phyloP scores from a whole-genome alignment of 2,113 vertebrate species.

The Odocoileus virginianus region DNA sequence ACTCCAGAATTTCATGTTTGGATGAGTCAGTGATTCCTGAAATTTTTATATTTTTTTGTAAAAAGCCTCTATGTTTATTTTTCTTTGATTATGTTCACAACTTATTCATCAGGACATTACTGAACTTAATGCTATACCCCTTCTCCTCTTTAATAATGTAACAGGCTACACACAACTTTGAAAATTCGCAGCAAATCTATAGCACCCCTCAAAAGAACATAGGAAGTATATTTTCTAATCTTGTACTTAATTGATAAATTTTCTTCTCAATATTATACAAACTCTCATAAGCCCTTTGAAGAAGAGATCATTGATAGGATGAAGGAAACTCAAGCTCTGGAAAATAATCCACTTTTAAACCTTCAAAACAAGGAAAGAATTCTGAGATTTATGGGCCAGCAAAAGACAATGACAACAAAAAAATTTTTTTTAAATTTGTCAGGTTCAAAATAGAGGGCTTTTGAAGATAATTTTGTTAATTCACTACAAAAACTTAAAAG shows the following conservation, averaged over 20 bases:
- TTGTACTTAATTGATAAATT: background rate
- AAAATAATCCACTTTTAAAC: background rate
- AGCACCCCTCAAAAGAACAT: background rate
- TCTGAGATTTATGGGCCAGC: background rate
- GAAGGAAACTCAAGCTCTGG: background rate
- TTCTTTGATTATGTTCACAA: background rate
- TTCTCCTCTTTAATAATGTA: background rate
- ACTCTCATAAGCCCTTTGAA: background rate
- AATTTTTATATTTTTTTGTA: background rate
- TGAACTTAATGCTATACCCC: background rate
- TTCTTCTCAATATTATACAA: background rate
- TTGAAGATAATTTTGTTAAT: background rate
- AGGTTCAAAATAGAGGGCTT: background rate
- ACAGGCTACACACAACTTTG: background rate
- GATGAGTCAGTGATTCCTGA: background rate
- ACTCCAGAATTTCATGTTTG: background rate
- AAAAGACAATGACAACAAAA: background rate
- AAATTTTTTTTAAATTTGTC: too few relatives aligned
- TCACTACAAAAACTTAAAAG: background rate
- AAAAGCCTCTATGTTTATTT: background rate
- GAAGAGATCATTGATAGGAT: background rate
- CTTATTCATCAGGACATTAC: background rate
- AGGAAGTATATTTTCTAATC: background rate
- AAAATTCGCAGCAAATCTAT: background rate
- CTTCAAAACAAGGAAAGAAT: background rate